Evolutionary conservation across 2,113 vertebrate species (phyloP).

Genomic region (Etheostoma cragini): DNA sequence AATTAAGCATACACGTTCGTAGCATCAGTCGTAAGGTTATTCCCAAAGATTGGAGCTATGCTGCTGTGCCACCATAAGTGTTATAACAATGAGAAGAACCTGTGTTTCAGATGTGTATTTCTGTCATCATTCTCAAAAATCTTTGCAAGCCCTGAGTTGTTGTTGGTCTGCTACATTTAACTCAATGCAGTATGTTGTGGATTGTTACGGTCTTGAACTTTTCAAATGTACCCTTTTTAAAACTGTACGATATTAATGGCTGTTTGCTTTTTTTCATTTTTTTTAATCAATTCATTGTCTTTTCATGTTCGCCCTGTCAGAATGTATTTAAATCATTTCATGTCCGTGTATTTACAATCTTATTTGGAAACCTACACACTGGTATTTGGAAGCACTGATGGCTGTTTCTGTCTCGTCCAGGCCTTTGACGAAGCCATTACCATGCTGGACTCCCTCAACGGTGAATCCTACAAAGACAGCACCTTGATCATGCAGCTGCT

Average conservation of each 20-base stretch:
- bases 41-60: neutral
- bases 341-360: neutral
- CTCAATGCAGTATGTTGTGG: neutral
- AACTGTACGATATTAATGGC: neutral
- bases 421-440: constrained; percentile 96
- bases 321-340: neutral
- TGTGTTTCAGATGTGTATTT: no score
- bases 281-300: no score
- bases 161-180: neutral
- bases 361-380: neutral
- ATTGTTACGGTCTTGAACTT: neutral
- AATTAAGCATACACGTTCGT: neutral
- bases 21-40: neutral
- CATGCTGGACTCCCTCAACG: constrained; percentile 91
- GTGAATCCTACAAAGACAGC: constrained; percentile 98
- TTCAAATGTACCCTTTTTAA: neutral
- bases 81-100: neutral
- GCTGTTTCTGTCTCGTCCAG: constrained; percentile 72
- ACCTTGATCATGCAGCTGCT: constrained; percentile 99
- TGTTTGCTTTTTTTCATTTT: neutral
- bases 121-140: neutral
- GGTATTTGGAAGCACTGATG: neutral
- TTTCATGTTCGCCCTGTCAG: neutral
- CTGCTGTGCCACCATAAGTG: neutral
- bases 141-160: no score